A percentile compares a stretch with the other conserved stretches of the same genome.
Conservation (phyloP, 2,113 vertebrate genomes). For the Gallinago media region DNA sequence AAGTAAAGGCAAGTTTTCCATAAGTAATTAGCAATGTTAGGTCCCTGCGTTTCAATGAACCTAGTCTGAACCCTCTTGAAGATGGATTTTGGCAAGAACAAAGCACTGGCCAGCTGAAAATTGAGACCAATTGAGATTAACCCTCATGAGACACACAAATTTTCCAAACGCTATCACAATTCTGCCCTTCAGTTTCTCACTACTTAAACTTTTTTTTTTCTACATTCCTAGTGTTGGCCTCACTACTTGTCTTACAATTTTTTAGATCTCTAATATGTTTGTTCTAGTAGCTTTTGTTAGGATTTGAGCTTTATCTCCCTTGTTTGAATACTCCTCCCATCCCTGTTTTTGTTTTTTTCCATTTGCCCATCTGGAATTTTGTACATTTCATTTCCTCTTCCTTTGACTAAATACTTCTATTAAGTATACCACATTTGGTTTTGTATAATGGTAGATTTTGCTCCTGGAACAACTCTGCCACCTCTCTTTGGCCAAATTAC, state of each 20-base stretch:
- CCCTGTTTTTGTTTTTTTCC: not conserved
- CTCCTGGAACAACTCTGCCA: constrained; percentile 57
- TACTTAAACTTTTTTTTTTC: not conserved
- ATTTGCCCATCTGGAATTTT: not conserved
- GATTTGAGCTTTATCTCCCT: not conserved
- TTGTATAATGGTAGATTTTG: not conserved
- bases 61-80: not conserved
- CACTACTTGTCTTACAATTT: not conserved
- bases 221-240: not conserved
- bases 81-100: not conserved
- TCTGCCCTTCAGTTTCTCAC: not conserved
- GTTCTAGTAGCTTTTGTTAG: not conserved
- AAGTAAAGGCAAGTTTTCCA: not conserved
- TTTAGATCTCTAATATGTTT: not conserved
- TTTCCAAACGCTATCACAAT: not conserved
- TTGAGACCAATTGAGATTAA: not conserved
- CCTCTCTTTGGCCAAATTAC: constrained; percentile 51
- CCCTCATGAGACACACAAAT: not conserved
- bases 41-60: not conserved
- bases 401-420: not conserved
- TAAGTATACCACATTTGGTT: not conserved
- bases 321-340: not conserved
- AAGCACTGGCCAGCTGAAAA: not conserved
- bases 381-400: not conserved
- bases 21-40: not conserved